phyloP scores from a whole-genome alignment of 2,113 vertebrate species.

The Galbula dea region DNA sequence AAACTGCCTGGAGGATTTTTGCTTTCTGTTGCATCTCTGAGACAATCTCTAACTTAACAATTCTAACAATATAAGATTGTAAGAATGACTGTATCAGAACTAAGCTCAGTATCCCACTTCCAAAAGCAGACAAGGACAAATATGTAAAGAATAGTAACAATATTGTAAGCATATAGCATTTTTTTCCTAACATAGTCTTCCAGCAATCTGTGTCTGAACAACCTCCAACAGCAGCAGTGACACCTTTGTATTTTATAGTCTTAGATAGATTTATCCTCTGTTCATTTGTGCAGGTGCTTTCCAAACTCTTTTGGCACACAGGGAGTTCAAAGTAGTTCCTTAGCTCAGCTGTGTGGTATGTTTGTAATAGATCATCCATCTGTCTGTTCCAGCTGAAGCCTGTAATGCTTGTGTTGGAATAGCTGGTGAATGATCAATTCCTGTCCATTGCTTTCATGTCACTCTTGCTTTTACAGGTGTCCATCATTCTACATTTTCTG shows the following conservation, averaged over 20 bases:
- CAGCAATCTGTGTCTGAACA: not conserved
- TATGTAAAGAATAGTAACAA: not conserved
- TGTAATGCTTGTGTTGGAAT: not conserved
- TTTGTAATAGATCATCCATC: not conserved
- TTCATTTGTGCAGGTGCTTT: not conserved
- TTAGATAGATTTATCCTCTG: not conserved
- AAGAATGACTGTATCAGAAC: not conserved
- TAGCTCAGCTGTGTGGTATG: not conserved
- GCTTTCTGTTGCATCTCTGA: not conserved
- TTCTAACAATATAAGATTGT: not conserved
- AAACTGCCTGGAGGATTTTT: not conserved
- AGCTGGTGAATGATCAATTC: not conserved
- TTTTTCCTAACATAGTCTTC: not conserved
- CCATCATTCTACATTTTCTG: not conserved
- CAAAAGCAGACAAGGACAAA: not conserved
- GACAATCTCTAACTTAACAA: not conserved
- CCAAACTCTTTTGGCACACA: not conserved
- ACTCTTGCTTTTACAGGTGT: not conserved
- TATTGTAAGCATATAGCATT: not conserved
- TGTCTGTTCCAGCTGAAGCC: not conserved
- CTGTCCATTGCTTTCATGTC: not conserved
- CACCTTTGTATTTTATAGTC: not conserved
- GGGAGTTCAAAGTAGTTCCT: not conserved
- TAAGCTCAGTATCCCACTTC: not conserved
- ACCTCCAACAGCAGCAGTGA: not conserved